Evolutionary conservation across 1,140 invertebrate species (phyloP).

Genomic region (Thalassaphorura encarpata): DNA sequence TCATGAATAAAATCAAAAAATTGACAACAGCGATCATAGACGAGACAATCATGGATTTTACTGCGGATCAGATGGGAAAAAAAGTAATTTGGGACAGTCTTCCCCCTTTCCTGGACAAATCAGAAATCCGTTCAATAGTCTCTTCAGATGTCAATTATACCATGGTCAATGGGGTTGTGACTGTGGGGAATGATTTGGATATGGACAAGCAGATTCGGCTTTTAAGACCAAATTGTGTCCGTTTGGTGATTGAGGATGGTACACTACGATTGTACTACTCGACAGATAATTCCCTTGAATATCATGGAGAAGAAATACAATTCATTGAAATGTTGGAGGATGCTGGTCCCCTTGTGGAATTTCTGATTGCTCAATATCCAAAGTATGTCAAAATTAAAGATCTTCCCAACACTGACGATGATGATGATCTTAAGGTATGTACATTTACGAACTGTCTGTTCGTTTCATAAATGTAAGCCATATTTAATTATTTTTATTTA

Average conservation of each 20-base stretch:
- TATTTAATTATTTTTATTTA: constrained; percentile 3
- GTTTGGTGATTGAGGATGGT: constrained; percentile 59
- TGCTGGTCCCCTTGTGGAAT: constrained; percentile 55
- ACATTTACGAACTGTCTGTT: constrained; percentile 23
- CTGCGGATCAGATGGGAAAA: constrained; percentile 72
- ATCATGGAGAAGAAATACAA: constrained; percentile 67
- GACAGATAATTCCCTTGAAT: constrained; percentile 69
- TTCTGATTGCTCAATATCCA: constrained; percentile 63
- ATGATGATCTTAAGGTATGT: constrained; percentile 50
- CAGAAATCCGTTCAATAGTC: constrained; percentile 15
- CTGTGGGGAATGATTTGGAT: constrained; percentile 21
- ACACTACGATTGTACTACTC: constrained; percentile 61
- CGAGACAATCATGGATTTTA: constrained; percentile 63
- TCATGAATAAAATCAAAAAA: constrained; percentile 49
- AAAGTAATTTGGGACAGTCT: constrained; percentile 75
- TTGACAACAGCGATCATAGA: constrained; percentile 53
- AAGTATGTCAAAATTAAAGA: constrained; percentile 58
- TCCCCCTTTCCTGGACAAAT: constrained; percentile 59
- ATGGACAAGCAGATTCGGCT: constrained; percentile 27
- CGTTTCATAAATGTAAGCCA: constrained; percentile 14
- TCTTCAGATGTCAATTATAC: constrained; percentile 25
- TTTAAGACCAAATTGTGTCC: constrained; percentile 34
- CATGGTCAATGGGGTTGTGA: constrained; percentile 23
- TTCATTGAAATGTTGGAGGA: constrained; percentile 60
- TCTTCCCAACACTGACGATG: constrained; percentile 55